A percentile compares a stretch with the other conserved stretches of the same genome.
Evolutionary conservation across 2,797 vertebrate genomes (phyloP).

Genomic region (Cichlasoma orientale): DNA sequence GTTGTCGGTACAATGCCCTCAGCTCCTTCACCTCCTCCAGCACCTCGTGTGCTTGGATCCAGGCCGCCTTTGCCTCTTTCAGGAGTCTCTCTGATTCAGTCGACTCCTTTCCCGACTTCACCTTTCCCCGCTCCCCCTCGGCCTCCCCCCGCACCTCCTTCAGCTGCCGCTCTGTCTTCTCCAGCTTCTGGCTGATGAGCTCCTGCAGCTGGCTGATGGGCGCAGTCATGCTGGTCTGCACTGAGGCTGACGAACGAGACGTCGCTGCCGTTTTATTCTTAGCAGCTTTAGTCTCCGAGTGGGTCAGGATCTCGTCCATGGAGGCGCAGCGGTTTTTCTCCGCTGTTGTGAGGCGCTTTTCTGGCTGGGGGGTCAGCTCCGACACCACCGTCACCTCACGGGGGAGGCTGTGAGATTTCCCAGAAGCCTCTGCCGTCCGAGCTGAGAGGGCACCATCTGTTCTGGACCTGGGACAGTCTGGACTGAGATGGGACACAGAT

Average conservation of each 20-base stretch:
- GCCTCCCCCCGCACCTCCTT: conserved; percentile 72
- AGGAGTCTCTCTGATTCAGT: conserved; percentile 87
- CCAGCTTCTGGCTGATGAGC: conserved; percentile 89
- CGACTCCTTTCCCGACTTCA: conserved; percentile 71
- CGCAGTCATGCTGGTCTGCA: conserved; percentile 6
- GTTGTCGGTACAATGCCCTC: conserved; percentile 84
- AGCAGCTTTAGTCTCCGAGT: conserved; percentile 52
- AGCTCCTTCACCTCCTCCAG: conserved; percentile 91
- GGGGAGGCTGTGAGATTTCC: conserved; percentile 80
- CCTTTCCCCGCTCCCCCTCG: conserved; percentile 44
- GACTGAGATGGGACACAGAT: conserved; percentile 55
- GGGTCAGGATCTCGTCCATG: conserved; percentile 89
- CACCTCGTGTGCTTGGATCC: conserved; percentile 89
- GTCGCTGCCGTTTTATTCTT: conserved; percentile 7
- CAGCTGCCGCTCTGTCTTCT: conserved; percentile 91
- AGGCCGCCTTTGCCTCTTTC: conserved; percentile 85
- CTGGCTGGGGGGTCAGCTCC: conserved; percentile 80
- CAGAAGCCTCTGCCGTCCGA: conserved; percentile 39
- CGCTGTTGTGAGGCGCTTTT: conserved; percentile 69
- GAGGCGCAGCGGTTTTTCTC: conserved; percentile 92
- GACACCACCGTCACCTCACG: conserved; percentile 63
- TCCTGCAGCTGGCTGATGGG: conserved; percentile 86
- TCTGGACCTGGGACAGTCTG: conserved; percentile 75
- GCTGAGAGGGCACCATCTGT: conserved; percentile 67
- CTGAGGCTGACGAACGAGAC: conserved; percentile 29